phyloP scores from a whole-genome alignment of 2,888 invertebrate genomes.

The Tanaodytes sp. region DNA sequence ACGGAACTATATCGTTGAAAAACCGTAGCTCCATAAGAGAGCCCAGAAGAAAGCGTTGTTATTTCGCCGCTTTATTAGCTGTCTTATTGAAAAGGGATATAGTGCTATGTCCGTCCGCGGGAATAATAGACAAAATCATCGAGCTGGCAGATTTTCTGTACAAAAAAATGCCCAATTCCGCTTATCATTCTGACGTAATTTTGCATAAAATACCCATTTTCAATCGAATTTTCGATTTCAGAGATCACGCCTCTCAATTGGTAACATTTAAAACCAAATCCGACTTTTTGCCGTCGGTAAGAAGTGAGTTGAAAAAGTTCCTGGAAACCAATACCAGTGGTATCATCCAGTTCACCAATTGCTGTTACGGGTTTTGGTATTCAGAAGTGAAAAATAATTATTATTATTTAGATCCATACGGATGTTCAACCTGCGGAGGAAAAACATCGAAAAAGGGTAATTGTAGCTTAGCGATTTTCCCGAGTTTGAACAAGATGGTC shows the following conservation, averaged over 20 bases:
- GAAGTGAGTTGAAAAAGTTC: slow-evolving; percentile 59
- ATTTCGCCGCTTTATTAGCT: slow-evolving; percentile 66
- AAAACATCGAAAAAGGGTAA: slow-evolving; percentile 56
- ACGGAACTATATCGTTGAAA: slow-evolving; percentile 61
- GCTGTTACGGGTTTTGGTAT: slow-evolving; percentile 71
- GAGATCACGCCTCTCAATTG: slow-evolving; percentile 62
- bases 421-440: slow-evolving; percentile 61
- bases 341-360: slow-evolving; percentile 68
- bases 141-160: slow-evolving; percentile 64
- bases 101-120: slow-evolving; percentile 63
- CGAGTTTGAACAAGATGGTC: slow-evolving; percentile 63
- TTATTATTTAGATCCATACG: slow-evolving; percentile 69
- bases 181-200: slow-evolving; percentile 65
- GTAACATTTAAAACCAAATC: slow-evolving; percentile 49
- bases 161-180: slow-evolving; percentile 61
- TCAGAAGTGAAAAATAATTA: slow-evolving; percentile 63
- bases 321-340: slow-evolving; percentile 62
- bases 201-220: slow-evolving; percentile 64
- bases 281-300: slow-evolving; percentile 54
- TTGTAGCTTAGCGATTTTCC: slow-evolving; percentile 64
- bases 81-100: slow-evolving; percentile 67
- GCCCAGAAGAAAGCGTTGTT: slow-evolving; percentile 66
- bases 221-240: slow-evolving; percentile 67
- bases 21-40: slow-evolving; percentile 62
- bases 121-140: slow-evolving; percentile 66